Percentiles rank a stretch among this genome's conserved stretches.
These are phyloP conservation scores for Cyanoderma ruficeps DNA, from an alignment of 2,113 vertebrate species.

Conservation along the genomic window DNA sequence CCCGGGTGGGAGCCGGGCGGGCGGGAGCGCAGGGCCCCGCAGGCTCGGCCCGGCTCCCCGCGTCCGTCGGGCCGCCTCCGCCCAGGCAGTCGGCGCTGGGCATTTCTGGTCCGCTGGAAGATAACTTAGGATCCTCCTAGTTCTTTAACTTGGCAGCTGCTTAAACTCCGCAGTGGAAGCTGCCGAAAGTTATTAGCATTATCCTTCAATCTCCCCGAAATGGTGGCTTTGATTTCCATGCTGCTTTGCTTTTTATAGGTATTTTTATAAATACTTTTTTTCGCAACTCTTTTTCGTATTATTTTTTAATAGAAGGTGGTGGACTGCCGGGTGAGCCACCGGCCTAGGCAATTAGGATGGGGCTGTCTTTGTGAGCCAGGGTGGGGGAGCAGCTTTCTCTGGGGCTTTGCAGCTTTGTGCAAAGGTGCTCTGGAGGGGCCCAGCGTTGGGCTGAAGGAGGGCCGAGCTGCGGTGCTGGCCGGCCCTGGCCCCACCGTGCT, in stretches of 20 bases:
- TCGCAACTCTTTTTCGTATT: neutral
- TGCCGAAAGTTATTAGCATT: constrained; percentile 69
- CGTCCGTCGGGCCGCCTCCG: neutral
- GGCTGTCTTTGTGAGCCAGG: neutral
- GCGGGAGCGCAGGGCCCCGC: neutral
- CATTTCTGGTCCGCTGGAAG: constrained; percentile 42
- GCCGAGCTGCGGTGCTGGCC: neutral
- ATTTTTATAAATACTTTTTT: neutral
- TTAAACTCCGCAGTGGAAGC: constrained; percentile 70
- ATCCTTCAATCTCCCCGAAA: neutral
- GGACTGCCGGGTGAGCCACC: neutral
- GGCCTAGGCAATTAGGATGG: neutral
- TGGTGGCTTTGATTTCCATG: constrained; percentile 22
- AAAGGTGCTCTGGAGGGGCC: accelerated
- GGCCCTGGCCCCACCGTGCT: neutral
- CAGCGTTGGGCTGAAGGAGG: neutral
- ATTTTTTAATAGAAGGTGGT: neutral
- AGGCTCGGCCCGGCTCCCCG: neutral
- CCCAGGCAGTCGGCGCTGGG: neutral
- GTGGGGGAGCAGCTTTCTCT: neutral
- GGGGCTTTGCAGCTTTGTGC: neutral
- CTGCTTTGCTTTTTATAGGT: neutral
- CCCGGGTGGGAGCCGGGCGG: neutral
- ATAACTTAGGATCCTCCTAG: constrained; percentile 48
- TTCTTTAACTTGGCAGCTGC: constrained; percentile 74